Evolutionary conservation across 2,888 invertebrate genomes (phyloP).

Genomic region (Pocota personata): DNA sequence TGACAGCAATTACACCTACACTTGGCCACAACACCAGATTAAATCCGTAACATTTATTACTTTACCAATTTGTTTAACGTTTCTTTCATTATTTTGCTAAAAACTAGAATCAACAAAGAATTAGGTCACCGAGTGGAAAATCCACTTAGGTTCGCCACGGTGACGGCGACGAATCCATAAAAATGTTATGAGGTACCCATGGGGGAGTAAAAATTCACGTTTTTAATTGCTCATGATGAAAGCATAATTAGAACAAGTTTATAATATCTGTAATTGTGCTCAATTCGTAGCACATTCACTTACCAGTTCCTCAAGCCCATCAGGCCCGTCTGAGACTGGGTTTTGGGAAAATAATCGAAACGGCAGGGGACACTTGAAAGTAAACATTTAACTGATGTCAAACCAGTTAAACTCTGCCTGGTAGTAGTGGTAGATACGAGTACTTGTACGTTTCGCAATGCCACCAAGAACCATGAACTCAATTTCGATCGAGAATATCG

Average conservation of each 20-base stretch:
- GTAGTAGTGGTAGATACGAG: background rate
- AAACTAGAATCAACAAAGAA: constrained; percentile 53
- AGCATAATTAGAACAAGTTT: constrained; percentile 63
- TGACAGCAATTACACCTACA: background rate
- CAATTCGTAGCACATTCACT: constrained; percentile 7
- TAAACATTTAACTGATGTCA: constrained; percentile 60
- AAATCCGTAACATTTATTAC: constrained; percentile 29
- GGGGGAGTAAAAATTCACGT: constrained; percentile 27
- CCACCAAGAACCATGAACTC: constrained; percentile 55
- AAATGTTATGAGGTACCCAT: constrained; percentile 9
- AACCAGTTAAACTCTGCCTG: constrained; percentile 55
- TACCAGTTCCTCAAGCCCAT: background rate
- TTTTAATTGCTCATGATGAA: constrained; percentile 67
- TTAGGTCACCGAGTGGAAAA: constrained; percentile 66
- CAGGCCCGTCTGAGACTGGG: background rate
- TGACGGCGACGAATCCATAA: constrained; percentile 42
- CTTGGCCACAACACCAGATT: background rate
- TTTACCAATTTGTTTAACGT: constrained; percentile 32
- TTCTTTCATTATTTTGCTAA: constrained; percentile 17
- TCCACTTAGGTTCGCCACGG: constrained; percentile 43
- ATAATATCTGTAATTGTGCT: constrained; percentile 16
- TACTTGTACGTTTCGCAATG: constrained; percentile 23
- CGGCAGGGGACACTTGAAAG: constrained; percentile 28
- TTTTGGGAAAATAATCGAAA: background rate
- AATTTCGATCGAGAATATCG: constrained; percentile 53